A percentile compares a stretch with the other conserved stretches of the same genome.
Evolutionary conservation across 64 coral and sea anemone species (phyloP).

Genomic region (Montipora capricornis): DNA sequence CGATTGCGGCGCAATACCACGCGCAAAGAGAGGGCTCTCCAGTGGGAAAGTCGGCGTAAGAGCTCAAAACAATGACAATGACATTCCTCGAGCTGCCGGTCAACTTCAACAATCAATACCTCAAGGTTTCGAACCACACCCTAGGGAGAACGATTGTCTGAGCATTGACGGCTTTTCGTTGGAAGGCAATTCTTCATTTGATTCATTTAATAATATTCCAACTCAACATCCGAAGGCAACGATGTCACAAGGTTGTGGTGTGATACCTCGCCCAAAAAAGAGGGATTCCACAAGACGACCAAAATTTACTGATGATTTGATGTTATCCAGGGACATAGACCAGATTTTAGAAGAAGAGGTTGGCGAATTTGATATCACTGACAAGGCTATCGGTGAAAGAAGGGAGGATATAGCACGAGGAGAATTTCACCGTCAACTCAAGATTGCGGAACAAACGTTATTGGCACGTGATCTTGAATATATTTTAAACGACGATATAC

Average conservation of each 20-base stretch:
- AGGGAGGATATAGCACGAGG: no score
- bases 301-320: background rate
- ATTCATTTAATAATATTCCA: background rate
- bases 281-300: background rate
- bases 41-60: background rate
- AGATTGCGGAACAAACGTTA: background rate
- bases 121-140: background rate
- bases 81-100: background rate
- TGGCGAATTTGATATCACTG: background rate
- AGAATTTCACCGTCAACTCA: background rate
- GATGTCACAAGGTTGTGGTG: background rate
- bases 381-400: background rate
- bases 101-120: background rate
- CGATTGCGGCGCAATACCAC: background rate
- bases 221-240: background rate
- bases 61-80: background rate
- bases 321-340: conserved; percentile 13
- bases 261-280: conserved; percentile 3
- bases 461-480: background rate
- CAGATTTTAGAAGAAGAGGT: conserved; percentile 17
- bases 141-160: background rate
- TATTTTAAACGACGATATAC: background rate
- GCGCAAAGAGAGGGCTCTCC: background rate
- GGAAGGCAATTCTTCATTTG: background rate
- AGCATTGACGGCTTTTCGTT: background rate